Evolutionary conservation across 2,888 invertebrate species (phyloP).

Genomic region (Hirtodrosophila cameraria): DNA sequence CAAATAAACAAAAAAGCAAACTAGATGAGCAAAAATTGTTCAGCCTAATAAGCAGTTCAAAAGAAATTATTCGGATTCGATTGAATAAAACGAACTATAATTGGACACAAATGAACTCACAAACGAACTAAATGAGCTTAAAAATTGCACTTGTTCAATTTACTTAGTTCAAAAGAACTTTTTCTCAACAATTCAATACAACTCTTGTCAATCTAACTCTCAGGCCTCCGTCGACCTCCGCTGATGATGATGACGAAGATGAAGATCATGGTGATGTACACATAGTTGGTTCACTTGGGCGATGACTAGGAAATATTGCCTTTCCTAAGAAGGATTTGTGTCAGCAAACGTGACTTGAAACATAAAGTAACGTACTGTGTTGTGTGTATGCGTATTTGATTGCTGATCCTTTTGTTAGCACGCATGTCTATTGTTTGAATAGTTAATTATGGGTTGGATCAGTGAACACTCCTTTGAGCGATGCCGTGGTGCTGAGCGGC

Average conservation of each 20-base stretch:
- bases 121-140: too few species aligned
- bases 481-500: conserved; percentile 19
- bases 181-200: too few species aligned
- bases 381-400: conserved; percentile 59
- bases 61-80: too few species aligned
- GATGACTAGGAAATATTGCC: conserved; percentile 77
- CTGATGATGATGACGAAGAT: conserved; percentile 46
- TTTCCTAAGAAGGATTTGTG: conserved; percentile 79
- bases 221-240: conserved; percentile 24
- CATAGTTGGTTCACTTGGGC: conserved; percentile 11
- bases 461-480: conserved; percentile 71
- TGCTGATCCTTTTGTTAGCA: conserved; percentile 71
- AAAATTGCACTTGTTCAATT: too few species aligned
- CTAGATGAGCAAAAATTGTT: too few species aligned
- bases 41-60: too few species aligned
- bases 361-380: conserved; percentile 45
- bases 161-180: too few species aligned
- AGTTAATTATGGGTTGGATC: conserved; percentile 80
- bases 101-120: too few species aligned
- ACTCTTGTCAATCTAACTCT: conserved; percentile 40
- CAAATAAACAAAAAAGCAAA: too few species aligned
- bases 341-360: conserved; percentile 79
- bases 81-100: too few species aligned
- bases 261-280: conserved; percentile 62
- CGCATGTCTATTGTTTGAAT: conserved; percentile 72